These are phyloP conservation scores for Stegodyphus dumicola DNA, from an alignment of 1,140 invertebrate species.

Conservation along the genomic window DNA sequence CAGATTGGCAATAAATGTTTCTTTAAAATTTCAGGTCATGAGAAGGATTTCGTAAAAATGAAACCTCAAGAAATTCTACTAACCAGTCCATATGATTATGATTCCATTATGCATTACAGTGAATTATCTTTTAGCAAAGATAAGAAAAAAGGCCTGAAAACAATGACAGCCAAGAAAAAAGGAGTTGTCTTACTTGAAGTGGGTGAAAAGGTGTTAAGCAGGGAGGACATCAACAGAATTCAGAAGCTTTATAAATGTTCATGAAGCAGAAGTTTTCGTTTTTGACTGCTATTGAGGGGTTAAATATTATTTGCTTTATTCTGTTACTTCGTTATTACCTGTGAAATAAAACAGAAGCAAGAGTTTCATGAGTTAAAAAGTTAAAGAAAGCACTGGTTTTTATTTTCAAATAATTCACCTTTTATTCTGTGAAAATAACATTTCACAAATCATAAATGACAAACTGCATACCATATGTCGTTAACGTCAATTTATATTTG, in stretches of 20 bases:
- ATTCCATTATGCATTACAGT: not conserved
- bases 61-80: not conserved
- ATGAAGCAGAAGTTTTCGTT: no score
- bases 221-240: not conserved
- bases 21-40: not conserved
- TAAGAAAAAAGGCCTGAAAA: not conserved
- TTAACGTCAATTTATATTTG: no score
- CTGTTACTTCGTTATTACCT: no score
- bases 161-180: not conserved
- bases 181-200: not conserved
- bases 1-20: not conserved
- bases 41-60: constrained; percentile 63
- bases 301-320: no score
- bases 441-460: no score
- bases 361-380: no score
- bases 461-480: no score
- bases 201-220: not conserved
- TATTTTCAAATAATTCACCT: no score
- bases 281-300: no score
- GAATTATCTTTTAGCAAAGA: not conserved
- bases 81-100: not conserved
- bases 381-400: no score
- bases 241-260: not conserved
- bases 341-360: no score
- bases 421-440: no score